Base-by-base conservation (phyloP, 2,113 vertebrate genomes). In the Phasianus colchicus region DNA sequence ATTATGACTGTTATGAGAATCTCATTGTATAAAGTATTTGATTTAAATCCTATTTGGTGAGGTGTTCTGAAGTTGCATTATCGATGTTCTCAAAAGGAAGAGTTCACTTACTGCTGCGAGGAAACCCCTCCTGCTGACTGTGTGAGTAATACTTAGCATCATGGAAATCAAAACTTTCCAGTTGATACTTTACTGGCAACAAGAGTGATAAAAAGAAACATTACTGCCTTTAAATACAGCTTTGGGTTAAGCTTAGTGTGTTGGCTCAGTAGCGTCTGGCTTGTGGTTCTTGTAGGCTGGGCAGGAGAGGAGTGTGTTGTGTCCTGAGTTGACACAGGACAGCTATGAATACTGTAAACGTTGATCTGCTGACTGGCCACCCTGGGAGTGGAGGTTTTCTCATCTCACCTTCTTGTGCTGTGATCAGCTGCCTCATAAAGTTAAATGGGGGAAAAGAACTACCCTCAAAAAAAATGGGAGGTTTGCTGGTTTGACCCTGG, bases 401-500 rank as follows among this genome's bases (percentile, higher is more conserved):
- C 36, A 10, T 81, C 64, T 25, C 86, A 27, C 30, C 19, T 18
- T 67, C 19, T 21, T 64, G 67, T 64, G 43, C 18, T 82, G 13
- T 22, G 11, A 1, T 57, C 36, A 79, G 8, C 48, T 3, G 1
- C 50, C 74, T 92, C 6, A 4, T 18, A 48, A 54, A 77, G 16
- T 60, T 84, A 47, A 64, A 69, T 30, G 0, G 7, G 42, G 74
- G 60, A 65, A 47, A 27, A 24, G 75, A 67, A 25, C 17, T 32
- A 43, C 2, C 6, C 17, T 76, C 48, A 43, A 43, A 12, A 61
- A 82, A 61, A 32, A 8, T 0, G 0, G 4, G 9, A 1, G 0
- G 15, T 42, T 89, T 88, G 30, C 54, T 83, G 60, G 15, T 69
- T 19, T 72, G 2, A 69, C 21, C 21, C 48, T 18, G 16, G 2